These are phyloP conservation scores for Trichopria drosophilae DNA, from an alignment of 2,888 invertebrate species.

Conservation along the genomic window DNA sequence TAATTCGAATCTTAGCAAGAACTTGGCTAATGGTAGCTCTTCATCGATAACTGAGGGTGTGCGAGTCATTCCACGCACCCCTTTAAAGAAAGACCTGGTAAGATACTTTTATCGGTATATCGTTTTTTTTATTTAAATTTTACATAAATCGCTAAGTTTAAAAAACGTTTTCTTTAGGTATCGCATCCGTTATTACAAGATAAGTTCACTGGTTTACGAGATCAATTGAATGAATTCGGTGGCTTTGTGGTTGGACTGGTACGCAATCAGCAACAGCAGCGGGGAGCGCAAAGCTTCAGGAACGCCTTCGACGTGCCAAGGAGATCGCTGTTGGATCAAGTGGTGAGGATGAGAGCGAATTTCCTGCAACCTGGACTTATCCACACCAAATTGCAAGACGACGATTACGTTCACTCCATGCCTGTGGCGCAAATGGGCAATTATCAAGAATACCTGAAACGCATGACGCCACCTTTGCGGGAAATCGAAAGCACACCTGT, in stretches of 20 bases:
- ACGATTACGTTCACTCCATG: conserved; percentile 92
- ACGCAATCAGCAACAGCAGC: conserved; percentile 61
- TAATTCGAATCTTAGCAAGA: conserved; percentile 49
- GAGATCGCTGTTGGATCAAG: conserved; percentile 85
- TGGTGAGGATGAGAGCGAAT: conserved; percentile 91
- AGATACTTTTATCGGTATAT: conserved; percentile 42
- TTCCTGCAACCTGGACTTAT: conserved; percentile 81
- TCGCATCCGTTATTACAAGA: conserved; percentile 80
- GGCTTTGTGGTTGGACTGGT: conserved; percentile 79
- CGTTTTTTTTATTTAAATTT: conserved; percentile 1
- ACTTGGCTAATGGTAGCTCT: conserved; percentile 48
- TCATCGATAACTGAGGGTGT: conserved; percentile 73
- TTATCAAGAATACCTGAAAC: conserved; percentile 97
- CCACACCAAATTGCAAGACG: conserved; percentile 76
- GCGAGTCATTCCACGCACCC: conserved; percentile 71
- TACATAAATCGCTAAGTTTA: not conserved
- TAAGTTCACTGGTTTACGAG: conserved; percentile 78
- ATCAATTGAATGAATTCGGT: conserved; percentile 84
- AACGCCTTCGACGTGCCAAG: conserved; percentile 97
- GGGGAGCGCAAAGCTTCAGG: conserved; percentile 71
- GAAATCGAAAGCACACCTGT: conserved; percentile 95
- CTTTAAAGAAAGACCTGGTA: conserved; percentile 77
- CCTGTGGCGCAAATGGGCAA: conserved; percentile 99
- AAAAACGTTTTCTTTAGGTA: conserved; percentile 39
- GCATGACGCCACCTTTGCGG: conserved; percentile 86